Evolutionary conservation across 1,140 invertebrate species (phyloP), one percentile per base, ranked within the genome.

Genomic region (Formica exsecta): DNA sequence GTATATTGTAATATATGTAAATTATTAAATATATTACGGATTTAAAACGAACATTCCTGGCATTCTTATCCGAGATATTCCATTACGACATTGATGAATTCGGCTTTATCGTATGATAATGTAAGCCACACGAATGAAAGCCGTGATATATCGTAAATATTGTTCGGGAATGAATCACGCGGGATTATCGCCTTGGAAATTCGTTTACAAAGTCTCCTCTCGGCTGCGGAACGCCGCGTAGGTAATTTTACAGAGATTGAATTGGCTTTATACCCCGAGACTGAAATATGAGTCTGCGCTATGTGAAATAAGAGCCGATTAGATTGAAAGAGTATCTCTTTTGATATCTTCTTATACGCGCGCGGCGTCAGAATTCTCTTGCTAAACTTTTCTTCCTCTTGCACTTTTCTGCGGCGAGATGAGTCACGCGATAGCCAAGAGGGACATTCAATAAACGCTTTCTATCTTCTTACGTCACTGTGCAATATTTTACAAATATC

Each of bases 161-260:
- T 87, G 88, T 59, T 81, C 44, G 77, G 73, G 65, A 91, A 93
- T 93, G 89, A 93, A 92, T 93, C 90, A 92, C 79, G 25, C 80
- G 64, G 87, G 91, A 92, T 93, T 92, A 92, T 91, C 91, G 89
- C 70, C 88, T 90, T 92, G 88, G 91, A 92, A 93, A 92, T 92
- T 93, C 91, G 90, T 92, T 92, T 92, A 90, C 92, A 88, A 81
- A 76, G 77, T 62, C 81, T 68, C 83, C 87, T 85, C 81, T 36
- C 54, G 76, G 57, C 29, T 73, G 48, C 44, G 89, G 90, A 83
- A 80, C 87, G 89, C 85, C 80, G 66, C 77, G 85, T 86, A 87
- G 88, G 92, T 93, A 93, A 93, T 93, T 93, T 93, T 91, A 89
- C 92, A 92, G 89, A 92, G 92, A 93, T 93, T 93, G 92, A 93